These are phyloP conservation scores for Penaeus monodon DNA, from an alignment of 2,888 invertebrate species.

Conservation along the genomic window DNA sequence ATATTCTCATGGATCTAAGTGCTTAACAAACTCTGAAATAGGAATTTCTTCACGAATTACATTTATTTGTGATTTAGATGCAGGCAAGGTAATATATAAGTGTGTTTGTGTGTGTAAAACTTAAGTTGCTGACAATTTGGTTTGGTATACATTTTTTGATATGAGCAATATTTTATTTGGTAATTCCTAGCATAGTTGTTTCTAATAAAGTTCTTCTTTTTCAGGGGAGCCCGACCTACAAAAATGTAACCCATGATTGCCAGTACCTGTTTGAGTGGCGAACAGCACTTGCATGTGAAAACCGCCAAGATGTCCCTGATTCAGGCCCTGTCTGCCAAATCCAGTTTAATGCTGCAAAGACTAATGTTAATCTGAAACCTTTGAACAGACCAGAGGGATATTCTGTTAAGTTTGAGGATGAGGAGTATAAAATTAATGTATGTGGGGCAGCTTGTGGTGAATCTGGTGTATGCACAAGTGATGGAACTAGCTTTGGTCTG, in stretches of 20 bases:
- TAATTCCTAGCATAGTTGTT: background rate
- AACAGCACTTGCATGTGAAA: constrained; percentile 52
- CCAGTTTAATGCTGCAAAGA: constrained; percentile 50
- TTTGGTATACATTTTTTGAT: background rate
- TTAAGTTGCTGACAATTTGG: no score
- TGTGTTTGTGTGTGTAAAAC: no score
- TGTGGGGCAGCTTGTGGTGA: constrained; percentile 56
- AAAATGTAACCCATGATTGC: constrained; percentile 56
- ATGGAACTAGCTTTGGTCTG: constrained; percentile 50
- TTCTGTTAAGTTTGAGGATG: constrained; percentile 19
- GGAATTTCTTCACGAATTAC: constrained; percentile 33
- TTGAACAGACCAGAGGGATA: constrained; percentile 47
- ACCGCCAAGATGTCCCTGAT: constrained; percentile 1
- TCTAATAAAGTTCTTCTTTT: constrained; percentile 17
- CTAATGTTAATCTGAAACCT: constrained; percentile 57
- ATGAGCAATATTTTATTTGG: background rate
- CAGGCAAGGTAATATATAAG: constrained; percentile 31
- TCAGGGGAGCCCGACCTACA: constrained; percentile 58
- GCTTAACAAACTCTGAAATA: constrained; percentile 30
- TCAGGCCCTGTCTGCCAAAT: constrained; percentile 55
- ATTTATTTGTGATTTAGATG: constrained; percentile 52
- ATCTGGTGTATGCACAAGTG: constrained; percentile 41
- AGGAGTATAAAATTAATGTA: constrained; percentile 47
- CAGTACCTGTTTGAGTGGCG: constrained; percentile 62
- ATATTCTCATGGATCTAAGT: constrained; percentile 56